Evolutionary conservation across 2,113 vertebrate genomes (phyloP).

Genomic region (Tursiops truncatus): DNA sequence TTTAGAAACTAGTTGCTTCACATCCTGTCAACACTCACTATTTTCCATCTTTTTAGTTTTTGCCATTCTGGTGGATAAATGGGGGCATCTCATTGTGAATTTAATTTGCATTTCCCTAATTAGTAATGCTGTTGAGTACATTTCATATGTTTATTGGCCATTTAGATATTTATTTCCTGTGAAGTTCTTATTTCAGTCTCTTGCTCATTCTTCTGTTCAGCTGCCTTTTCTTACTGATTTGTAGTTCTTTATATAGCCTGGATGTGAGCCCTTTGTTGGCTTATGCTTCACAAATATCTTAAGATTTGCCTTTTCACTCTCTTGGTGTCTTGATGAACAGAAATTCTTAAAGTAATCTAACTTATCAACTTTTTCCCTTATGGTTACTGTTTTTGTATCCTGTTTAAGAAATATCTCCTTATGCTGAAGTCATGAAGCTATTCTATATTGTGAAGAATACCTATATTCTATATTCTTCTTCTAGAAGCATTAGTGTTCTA

Average conservation of each 20-base stretch:
- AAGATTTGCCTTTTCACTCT: slow-evolving; percentile 6
- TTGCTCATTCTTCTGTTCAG: background rate
- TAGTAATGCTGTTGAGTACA: background rate
- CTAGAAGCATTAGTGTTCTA: background rate
- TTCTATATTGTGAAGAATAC: background rate
- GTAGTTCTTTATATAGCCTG: slow-evolving; percentile 29
- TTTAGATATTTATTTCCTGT: slow-evolving; percentile 16
- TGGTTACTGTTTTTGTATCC: background rate
- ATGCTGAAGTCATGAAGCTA: background rate
- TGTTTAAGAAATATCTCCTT: background rate
- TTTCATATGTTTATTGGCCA: background rate
- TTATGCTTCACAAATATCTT: background rate
- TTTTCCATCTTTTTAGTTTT: slow-evolving; percentile 23
- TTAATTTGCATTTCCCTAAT: slow-evolving; percentile 36
- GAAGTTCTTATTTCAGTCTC: background rate
- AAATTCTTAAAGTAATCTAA: background rate
- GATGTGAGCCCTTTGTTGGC: background rate
- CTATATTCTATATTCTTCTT: background rate
- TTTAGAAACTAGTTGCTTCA: background rate
- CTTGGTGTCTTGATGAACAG: background rate
- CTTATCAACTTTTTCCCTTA: background rate
- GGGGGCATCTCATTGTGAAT: background rate
- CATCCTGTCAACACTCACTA: background rate
- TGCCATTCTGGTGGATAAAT: background rate
- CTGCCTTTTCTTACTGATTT: slow-evolving; percentile 19